Evolutionary conservation across 1,140 invertebrate species (phyloP), one percentile per base, ranked within the genome.

Genomic region (Liolophura sinensis): DNA sequence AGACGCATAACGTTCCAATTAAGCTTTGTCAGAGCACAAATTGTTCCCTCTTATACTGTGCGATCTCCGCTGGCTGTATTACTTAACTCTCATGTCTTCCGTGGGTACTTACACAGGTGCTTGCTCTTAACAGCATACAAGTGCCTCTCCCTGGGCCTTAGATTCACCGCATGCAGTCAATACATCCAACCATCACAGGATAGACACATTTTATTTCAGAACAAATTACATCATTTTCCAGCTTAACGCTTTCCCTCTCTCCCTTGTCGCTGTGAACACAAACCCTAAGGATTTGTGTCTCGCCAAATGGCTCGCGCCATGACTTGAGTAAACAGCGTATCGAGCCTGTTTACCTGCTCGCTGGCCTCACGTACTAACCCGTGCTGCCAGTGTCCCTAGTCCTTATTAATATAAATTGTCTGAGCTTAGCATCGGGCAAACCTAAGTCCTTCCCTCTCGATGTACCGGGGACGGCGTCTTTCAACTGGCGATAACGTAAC

Each of bases 11-110:
- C 31, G 31, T 40, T 40, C 18, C 16, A 6, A 25, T 31, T 18
- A 22, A 27, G 14, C n/a, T 16, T 64, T 31, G n/a, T 14, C 40
- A 55, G 31, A 40, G 50, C 11, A 47, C 64, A 48, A 56, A 20
- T 20, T 49, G 31, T 55, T 64, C 18, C 22, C 55, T 31, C 51
- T 54, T 57, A 16, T 24, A 24, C 55, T 57, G 24, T 12, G 55
- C 24, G 24, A 15, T 57, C 22, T 24, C 55, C 55, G 7, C 55
- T 57, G 24, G 15, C 55, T 27, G 24, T 31, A 57, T n/a, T n/a
- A 3, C 55, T 57, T 57, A 27, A 27, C 55, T 57, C 24, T n/a
- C 31, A 40, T 40, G 31, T 40, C 31, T 9, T 40, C 31, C 31
- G 3, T 40, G 31, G 31, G 31, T 40, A 40, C 54, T 55, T 55